A percentile compares a stretch with the other conserved stretches of the same genome.
Conservation (phyloP, 2,888 invertebrate genomes). For the Hetaerina titia region DNA sequence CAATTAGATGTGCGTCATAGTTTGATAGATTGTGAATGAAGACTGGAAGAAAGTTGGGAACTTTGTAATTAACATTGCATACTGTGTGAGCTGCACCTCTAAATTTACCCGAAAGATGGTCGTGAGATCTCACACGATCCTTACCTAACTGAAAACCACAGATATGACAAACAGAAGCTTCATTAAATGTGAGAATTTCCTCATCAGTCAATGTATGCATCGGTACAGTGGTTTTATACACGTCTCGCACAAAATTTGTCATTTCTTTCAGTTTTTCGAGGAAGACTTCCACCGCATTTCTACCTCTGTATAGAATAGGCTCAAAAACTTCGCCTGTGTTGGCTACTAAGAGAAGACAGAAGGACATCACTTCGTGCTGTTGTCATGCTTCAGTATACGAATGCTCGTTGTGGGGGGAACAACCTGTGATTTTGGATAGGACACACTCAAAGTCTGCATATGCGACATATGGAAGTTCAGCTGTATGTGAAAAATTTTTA, state of each 20-base stretch:
- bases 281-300: neutral
- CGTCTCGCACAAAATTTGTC: neutral
- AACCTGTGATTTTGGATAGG: too few species aligned
- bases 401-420: too few species aligned
- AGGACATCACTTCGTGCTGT: too few species aligned
- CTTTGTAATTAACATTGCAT: conserved; percentile 74
- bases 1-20: conserved; percentile 74
- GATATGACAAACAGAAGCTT: conserved; percentile 71
- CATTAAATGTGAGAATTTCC: conserved; percentile 71
- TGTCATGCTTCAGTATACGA: too few species aligned
- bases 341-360: too few species aligned
- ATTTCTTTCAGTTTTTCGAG: neutral
- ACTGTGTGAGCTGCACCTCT: conserved; percentile 72
- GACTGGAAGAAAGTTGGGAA: conserved; percentile 73
- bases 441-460: too few species aligned
- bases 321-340: too few species aligned
- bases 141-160: conserved; percentile 71
- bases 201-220: too few species aligned
- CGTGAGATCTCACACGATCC: conserved; percentile 72
- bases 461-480: too few species aligned
- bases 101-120: conserved; percentile 73
- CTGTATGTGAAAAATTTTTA: too few species aligned
- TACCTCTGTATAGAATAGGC: too few species aligned
- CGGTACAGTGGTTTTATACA: conserved; percentile 70
- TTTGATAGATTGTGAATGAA: conserved; percentile 74